phyloP scores from a whole-genome alignment of 2,888 invertebrate species.

The Diplolepis rosae region DNA sequence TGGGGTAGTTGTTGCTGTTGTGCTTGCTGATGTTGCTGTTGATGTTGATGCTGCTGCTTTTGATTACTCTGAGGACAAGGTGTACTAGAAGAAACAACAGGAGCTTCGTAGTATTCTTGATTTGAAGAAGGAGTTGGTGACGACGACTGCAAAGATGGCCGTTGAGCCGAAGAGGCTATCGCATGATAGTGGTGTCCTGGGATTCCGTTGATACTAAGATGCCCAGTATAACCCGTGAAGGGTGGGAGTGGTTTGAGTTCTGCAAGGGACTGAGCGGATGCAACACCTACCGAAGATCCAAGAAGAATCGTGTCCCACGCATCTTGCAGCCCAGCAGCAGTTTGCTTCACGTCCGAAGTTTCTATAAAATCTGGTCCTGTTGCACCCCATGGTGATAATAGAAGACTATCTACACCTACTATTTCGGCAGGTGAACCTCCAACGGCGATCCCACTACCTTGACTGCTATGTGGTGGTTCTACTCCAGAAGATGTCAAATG shows the following conservation, averaged over 20 bases:
- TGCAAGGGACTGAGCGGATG: conserved; percentile 81
- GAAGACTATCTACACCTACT: conserved; percentile 67
- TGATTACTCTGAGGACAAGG: conserved; percentile 68
- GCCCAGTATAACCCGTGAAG: conserved; percentile 89
- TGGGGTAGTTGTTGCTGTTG: conserved; percentile 77
- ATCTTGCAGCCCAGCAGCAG: conserved; percentile 74
- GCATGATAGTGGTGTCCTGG: conserved; percentile 92
- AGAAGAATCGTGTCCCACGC: conserved; percentile 82
- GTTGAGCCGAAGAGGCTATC: conserved; percentile 77
- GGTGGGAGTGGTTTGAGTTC: conserved; percentile 91
- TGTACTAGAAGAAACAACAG: conserved; percentile 74
- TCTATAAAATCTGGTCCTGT: conserved; percentile 65
- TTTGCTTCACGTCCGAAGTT: conserved; percentile 67
- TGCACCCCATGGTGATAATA: conserved; percentile 66
- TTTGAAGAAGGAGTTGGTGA: conserved; percentile 70
- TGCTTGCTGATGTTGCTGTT: conserved; percentile 78
- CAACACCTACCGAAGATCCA: conserved; percentile 76
- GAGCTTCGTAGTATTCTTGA: conserved; percentile 71
- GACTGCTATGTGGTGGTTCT: conserved; percentile 70
- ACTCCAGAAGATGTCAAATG: conserved; percentile 65
- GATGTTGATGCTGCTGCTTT: conserved; percentile 59
- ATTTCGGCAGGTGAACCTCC: conserved; percentile 67
- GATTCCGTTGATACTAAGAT: conserved; percentile 90
- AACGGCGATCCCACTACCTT: conserved; percentile 63
- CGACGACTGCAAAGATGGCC: conserved; percentile 68